Base-by-base conservation (phyloP, 1,140 invertebrate genomes). In the Cydia strobilella region DNA sequence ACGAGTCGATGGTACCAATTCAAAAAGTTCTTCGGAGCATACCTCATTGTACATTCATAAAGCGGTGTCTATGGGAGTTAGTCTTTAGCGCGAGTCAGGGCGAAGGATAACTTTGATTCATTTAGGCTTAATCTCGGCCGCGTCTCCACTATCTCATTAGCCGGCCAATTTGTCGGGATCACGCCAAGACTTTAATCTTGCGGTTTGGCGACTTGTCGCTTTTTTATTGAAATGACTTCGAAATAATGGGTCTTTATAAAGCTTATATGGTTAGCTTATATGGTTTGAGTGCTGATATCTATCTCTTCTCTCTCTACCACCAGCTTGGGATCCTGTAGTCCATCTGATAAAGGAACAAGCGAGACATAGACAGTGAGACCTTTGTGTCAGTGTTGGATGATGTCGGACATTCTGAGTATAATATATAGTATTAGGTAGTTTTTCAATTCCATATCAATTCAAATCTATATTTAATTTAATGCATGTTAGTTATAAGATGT, bases 131-230 rank as follows among this genome's bases (percentile, higher is more conserved):
- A 90, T 87, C 85, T 85, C 76, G 77, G 78, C 76, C 75, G 78
- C 85, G 82, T 78, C 65, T 82, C 80, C 79, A 86, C 87, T 89
- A 88, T 86, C 86, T 88, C 83, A 89, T 89, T 89, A 90, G 83
- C 77, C 81, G 83, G 82, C 84, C 89, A 89, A 90, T 90, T 90
- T 88, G 87, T 88, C 77, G 80, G 83, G 83, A 87, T 86, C 86
- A 84, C 78, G 76, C 79, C 76, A 81, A 87, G 83, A 85, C 87
- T 87, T 87, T 90, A 89, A 90, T 88, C 85, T 86, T 81, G 83
- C 74, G 82, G 86, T 79, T 85, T 84, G 76, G 77, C 79, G 69
- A 77, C 76, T 75, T 72, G 48, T 75, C 18, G 51, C 72, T 63
- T 74, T 27, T 51, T 69, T 69, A 65, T 76, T 78, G 73, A 73